Conservation (phyloP, 2,797 vertebrate species). For the Poeciliopsis presidionis region DNA sequence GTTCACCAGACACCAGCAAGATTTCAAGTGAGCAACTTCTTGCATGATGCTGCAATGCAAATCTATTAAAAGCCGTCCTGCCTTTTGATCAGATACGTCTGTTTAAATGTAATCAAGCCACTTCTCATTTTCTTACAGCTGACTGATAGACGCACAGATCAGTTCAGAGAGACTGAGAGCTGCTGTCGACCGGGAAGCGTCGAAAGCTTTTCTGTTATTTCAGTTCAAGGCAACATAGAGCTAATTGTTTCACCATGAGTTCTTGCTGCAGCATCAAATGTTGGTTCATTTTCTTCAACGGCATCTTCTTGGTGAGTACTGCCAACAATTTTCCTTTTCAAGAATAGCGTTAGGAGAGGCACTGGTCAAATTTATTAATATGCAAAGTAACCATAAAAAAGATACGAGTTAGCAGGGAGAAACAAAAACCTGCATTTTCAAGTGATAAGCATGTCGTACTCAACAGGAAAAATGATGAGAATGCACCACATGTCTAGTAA, state of each 20-base stretch:
- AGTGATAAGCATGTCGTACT: neutral
- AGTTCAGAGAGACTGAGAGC: neutral
- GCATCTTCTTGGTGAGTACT: slow-evolving; percentile 55
- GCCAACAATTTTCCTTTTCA: neutral
- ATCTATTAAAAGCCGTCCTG: slow-evolving; percentile 4
- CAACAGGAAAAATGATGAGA: neutral
- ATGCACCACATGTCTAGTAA: neutral
- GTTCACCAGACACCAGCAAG: neutral
- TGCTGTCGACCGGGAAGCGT: neutral
- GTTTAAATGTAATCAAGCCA: slow-evolving; percentile 21
- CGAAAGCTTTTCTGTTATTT: neutral
- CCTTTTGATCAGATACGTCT: slow-evolving; percentile 21
- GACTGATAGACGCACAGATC: neutral
- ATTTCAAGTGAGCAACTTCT: neutral
- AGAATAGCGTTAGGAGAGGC: neutral
- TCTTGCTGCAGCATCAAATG: slow-evolving; percentile 34
- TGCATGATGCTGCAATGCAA: slow-evolving; percentile 33
- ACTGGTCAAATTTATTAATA: neutral
- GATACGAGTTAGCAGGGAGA: neutral
- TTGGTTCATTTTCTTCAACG: slow-evolving; percentile 55
- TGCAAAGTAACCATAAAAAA: neutral
- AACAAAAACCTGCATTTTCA: neutral
- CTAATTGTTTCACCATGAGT: slow-evolving; percentile 34
- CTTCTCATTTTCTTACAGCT: slow-evolving; percentile 44
- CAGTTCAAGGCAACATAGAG: neutral